Evolutionary conservation across 2,888 invertebrate genomes (phyloP), one percentile per base, ranked within the genome.

Genomic region (Osmoderma eremita): DNA sequence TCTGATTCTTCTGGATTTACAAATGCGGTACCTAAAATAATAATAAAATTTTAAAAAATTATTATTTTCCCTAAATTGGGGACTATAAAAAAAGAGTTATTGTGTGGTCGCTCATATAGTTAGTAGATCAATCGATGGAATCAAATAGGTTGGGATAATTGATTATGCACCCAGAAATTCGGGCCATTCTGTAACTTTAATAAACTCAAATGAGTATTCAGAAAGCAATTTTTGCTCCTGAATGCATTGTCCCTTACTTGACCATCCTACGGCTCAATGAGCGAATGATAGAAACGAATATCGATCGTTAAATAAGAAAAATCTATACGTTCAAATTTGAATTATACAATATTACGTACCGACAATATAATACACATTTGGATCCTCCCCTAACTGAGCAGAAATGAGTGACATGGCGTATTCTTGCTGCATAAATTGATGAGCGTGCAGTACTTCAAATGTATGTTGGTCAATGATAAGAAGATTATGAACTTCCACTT

Each of bases 1-100:
- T 98, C 98, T 0, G 95, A 91, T 78, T 99, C 99, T 78, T 99
- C 98, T 0, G 96, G 94, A 83, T 95, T 93, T 3, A 98, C 91
- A 61, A 95, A 84, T 1, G 97, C 97, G 0, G 98, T 98, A 66
- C 78, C 78, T 78, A 51, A 39, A 64, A 68, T 18, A 42, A 65
- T 54, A 53, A 24, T 13, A 30, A 22, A 65, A 13, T 45, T 24
- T 20, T 41, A 5, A n/a, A n/a, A n/a, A n/a, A n/a, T n/a, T n/a
- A n/a, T n/a, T n/a, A n/a, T n/a, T n/a, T n/a, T n/a, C n/a, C n/a
- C n/a, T n/a, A n/a, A n/a, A n/a, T n/a, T n/a, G n/a, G n/a, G n/a
- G n/a, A n/a, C n/a, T n/a, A n/a, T n/a, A n/a, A n/a, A n/a, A n/a
- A n/a, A n/a, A n/a, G n/a, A n/a, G n/a, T n/a, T n/a, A n/a, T n/a